Evolutionary conservation across 2,797 vertebrate genomes (phyloP).

Genomic region (Lithobates pipiens): DNA sequence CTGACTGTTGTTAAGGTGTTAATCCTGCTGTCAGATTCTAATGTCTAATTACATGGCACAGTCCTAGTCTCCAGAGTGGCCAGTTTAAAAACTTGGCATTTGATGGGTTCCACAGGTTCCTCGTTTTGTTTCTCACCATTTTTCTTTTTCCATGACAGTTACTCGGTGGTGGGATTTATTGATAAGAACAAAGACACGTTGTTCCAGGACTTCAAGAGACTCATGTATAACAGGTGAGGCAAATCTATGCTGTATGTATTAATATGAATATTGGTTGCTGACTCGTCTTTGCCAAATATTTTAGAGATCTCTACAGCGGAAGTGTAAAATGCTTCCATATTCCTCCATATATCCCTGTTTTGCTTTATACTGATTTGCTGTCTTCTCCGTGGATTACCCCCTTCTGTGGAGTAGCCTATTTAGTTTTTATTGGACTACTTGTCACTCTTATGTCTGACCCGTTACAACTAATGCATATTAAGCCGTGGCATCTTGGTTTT

Average conservation of each 20-base stretch:
- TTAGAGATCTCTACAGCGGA: too few species aligned
- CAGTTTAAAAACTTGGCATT: background rate
- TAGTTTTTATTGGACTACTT: too few species aligned
- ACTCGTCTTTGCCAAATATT: too few species aligned
- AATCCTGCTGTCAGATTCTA: background rate
- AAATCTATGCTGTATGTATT: background rate
- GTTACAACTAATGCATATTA: too few species aligned
- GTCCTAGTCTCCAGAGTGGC: background rate
- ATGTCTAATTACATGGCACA: background rate
- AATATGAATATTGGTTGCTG: background rate
- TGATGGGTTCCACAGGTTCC: background rate
- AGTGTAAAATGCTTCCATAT: too few species aligned
- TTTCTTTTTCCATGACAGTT: constrained; percentile 73
- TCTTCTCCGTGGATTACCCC: too few species aligned
- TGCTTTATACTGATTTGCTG: too few species aligned
- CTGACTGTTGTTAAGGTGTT: background rate
- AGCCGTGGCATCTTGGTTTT: too few species aligned
- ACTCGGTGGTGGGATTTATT: constrained; percentile 94
- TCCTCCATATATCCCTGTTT: too few species aligned
- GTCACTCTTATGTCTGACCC: too few species aligned
- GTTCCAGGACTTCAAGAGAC: constrained; percentile 98
- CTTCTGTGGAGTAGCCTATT: too few species aligned
- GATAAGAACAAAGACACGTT: constrained; percentile 99
- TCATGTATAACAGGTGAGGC: constrained; percentile 96
- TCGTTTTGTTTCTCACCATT: too few species aligned